Base-by-base conservation (phyloP, 2,113 vertebrate species). In the Suncus etruscus region DNA sequence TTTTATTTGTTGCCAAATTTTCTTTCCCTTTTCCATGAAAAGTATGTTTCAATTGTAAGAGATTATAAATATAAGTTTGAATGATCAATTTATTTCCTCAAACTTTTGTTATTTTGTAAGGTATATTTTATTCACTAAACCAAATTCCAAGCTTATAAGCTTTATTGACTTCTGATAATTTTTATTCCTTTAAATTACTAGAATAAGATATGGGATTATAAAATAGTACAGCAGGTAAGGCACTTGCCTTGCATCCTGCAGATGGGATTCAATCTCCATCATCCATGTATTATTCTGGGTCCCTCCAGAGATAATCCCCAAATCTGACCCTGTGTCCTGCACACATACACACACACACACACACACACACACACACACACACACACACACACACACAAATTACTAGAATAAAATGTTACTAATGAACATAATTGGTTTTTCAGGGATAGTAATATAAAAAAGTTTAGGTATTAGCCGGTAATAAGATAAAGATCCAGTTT, bases 181-280 rank as follows among this genome's bases (percentile, higher is more conserved):
- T 25, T 76, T 72, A 70, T 83, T 4, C 29, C 8, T 87, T 91
- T 73, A 68, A 92, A 90, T 77, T 61, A 50, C 1, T 51, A 90
- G 11, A 8, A 39, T 25, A 50, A 54, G 5, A 79, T 83, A 11
- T 39, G 39, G 39, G 39, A 39, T 39, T 39, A 5, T 39, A 39
- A 39, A 39, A 39, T 39, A 39, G 39, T 5, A 39, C 5, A 39
- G 39, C 39, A 39, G 39, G 39, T 39, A 39, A 39, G 39, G 39
- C 39, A 39, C 39, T 39, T 39, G 39, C 39, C 39, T 5, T 39
- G 39, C 39, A 39, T 39, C 39, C 39, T 39, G 39, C 39, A 39
- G 39, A 39, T 39, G 39, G 39, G 39, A 5, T 39, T 39, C 39
- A 39, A 39, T 39, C 39, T 39, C 39, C 5, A 39, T 39, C 39